Conservation (phyloP, 2,888 invertebrate genomes). For the Thymelicus lineola region DNA sequence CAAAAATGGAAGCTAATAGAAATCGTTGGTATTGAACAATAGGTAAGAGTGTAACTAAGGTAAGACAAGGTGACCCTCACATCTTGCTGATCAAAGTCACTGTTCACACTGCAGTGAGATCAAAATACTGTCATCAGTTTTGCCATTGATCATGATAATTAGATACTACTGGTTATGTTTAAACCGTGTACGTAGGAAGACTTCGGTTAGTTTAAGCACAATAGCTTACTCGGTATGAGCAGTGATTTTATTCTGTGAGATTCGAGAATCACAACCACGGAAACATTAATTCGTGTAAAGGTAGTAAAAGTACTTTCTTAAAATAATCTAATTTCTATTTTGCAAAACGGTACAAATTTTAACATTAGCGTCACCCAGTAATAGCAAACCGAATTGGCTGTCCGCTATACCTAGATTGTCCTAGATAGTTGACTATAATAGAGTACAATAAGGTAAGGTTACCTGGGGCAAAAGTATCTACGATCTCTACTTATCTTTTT, state of each 20-base stretch:
- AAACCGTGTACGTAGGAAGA: too few relatives aligned
- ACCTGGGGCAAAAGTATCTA: constrained; percentile 1
- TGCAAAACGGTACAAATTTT: constrained; percentile 35
- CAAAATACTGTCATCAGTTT: too few relatives aligned
- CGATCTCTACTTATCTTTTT: neutral
- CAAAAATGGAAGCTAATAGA: constrained; percentile 29
- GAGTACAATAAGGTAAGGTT: neutral
- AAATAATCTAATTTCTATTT: constrained; percentile 25
- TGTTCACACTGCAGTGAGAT: neutral
- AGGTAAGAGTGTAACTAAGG: constrained; percentile 3
- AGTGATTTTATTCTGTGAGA: neutral
- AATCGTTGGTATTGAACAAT: constrained; percentile 25
- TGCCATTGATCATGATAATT: too few relatives aligned
- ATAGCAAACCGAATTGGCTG: constrained; percentile 11
- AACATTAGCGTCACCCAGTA: constrained; percentile 24
- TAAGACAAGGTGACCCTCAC: neutral
- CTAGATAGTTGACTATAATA: constrained; percentile 2
- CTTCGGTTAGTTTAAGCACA: neutral
- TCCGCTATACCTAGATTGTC: constrained; percentile 6
- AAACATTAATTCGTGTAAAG: constrained; percentile 1
- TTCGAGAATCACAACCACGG: constrained; percentile 20
- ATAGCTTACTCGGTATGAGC: neutral
- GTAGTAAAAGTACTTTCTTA: constrained; percentile 16
- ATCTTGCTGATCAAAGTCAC: neutral
- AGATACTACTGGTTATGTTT: too few relatives aligned